These are phyloP conservation scores for Phalanger gymnotis DNA, from an alignment of 2,797 vertebrate species.

Conservation along the genomic window DNA sequence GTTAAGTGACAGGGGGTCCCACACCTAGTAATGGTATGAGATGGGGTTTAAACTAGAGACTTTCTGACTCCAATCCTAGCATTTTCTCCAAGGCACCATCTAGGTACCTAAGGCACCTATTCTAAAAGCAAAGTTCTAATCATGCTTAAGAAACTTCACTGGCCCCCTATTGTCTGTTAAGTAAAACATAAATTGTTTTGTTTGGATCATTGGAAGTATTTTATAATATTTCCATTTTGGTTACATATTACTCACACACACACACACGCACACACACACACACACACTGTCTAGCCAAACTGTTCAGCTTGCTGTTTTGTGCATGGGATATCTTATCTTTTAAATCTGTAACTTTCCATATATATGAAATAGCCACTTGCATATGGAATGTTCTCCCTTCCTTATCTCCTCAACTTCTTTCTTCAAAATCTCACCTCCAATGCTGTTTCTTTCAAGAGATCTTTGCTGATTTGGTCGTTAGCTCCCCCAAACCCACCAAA, in stretches of 20 bases:
- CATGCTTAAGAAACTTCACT: background rate
- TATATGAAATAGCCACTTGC: background rate
- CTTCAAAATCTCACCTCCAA: background rate
- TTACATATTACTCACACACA: background rate
- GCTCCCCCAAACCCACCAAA: background rate
- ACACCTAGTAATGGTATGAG: background rate
- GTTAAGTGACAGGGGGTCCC: background rate
- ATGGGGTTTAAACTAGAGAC: background rate
- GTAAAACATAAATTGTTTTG: background rate
- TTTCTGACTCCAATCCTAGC: background rate
- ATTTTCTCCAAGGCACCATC: background rate
- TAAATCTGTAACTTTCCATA: background rate
- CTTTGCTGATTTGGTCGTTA: background rate
- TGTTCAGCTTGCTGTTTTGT: background rate
- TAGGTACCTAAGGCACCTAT: background rate
- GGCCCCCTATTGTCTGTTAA: background rate
- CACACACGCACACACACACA: background rate
- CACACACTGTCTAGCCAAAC: background rate
- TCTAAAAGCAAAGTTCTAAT: background rate
- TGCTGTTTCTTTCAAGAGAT: background rate
- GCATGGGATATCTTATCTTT: background rate
- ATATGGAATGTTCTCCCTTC: background rate
- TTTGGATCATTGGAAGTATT: background rate
- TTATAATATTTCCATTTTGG: background rate
- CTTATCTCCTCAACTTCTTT: background rate